Evolutionary conservation across 2,113 vertebrate genomes (phyloP), one percentile per base, ranked within the genome.

Genomic region (Pimephales promelas): DNA sequence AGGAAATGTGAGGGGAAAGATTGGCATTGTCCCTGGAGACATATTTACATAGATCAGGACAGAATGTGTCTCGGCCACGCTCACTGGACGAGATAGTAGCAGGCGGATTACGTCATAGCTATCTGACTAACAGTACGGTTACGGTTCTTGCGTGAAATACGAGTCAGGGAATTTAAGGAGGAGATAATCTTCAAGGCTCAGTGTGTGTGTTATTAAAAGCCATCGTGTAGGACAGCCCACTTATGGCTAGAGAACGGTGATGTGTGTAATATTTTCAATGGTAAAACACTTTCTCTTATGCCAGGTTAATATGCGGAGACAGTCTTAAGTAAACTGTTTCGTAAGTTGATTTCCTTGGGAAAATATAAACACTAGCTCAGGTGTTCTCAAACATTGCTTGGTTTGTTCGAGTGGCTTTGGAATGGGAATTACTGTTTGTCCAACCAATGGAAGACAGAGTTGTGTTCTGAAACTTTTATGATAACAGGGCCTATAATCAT

Each of bases 121-220:
- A 82, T 61, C 49, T 73, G 45, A 56, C 34, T 57, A 71, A 79
- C 74, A 45, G 56, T 73, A 49, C 26, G 40, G 24, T 85, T 85
- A 79, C 74, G 75, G 62, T 75, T 78, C 40, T 83, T 83, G 84
- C 70, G 56, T 84, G 80, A 87, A 89, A 81, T 78, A 86, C 83
- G 83, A 79, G 66, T 86, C 84, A 79, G 84, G 71, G 80, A 80
- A 84, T 80, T 86, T 86, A 79, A 61, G 77, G 34, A 71, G 59
- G 54, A 71, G 59, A 83, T 86, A 77, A 86, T 85, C 82, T 83
- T 62, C 64, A 70, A 72, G 64, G 75, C 72, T 84, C 83, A 40
- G 78, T 68, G 85, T 85, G 49, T 20, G 84, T 84, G 78, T 85
- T 72, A 87, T 68, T 40, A 81, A 84, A 84, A 68, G 59, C 84